Conservation (phyloP, 2,888 invertebrate genomes). For the Beris chalybata region DNA sequence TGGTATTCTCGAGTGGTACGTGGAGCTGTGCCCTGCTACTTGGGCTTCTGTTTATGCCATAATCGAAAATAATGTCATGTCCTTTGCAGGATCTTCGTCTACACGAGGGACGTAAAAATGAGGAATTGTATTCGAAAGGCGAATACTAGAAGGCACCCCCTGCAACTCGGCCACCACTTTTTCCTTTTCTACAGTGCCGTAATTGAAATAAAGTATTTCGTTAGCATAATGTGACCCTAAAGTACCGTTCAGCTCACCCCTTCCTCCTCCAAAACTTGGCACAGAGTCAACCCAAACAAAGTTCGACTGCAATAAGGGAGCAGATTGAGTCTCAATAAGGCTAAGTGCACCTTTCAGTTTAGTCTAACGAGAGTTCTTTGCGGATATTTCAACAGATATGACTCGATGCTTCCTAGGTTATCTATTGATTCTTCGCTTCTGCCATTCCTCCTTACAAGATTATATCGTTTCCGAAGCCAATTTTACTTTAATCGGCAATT, state of each 20-base stretch:
- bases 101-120: neutral
- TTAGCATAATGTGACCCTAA: conserved; percentile 12
- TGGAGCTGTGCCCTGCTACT: conserved; percentile 7
- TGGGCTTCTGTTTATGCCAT: conserved; percentile 9
- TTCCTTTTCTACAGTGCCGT: conserved; percentile 6
- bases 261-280: conserved; percentile 1
- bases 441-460: too few species aligned
- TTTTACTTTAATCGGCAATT: too few species aligned
- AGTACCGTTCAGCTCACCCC: too few species aligned
- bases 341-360: neutral
- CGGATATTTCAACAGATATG: neutral
- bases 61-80: conserved; percentile 34
- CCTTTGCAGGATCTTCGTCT: conserved; percentile 3
- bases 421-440: too few species aligned
- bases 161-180: conserved; percentile 2
- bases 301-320: conserved; percentile 1
- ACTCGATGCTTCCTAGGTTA: neutral
- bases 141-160: neutral
- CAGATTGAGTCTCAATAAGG: conserved; percentile 7
- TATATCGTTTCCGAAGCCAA: too few species aligned
- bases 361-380: neutral
- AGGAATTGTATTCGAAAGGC: conserved; percentile 5
- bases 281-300: conserved; percentile 2
- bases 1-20: too few species aligned
- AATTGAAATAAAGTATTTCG: conserved; percentile 20